Evolutionary conservation across 2,797 vertebrate species (phyloP).

Genomic region (Brachyrhaphis roseni): DNA sequence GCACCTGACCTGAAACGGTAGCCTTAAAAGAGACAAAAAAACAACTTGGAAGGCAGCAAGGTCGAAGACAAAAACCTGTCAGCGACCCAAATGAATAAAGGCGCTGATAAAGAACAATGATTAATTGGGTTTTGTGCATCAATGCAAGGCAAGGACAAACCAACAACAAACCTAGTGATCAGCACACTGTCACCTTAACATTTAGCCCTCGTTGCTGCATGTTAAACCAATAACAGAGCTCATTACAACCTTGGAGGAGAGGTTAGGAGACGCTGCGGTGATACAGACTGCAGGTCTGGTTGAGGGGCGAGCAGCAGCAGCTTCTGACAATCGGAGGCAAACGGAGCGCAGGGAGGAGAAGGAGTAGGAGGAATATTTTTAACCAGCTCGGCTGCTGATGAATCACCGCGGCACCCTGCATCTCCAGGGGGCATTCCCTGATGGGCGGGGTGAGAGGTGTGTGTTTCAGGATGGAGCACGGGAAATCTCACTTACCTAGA

Average conservation of each 20-base stretch:
- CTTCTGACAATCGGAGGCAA: constrained; percentile 58
- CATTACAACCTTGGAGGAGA: constrained; percentile 55
- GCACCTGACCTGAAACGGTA: constrained; percentile 12
- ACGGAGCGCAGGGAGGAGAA: constrained; percentile 41
- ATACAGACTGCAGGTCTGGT: constrained; percentile 58
- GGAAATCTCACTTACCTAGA: constrained; percentile 79
- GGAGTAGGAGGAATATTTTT: constrained; percentile 71
- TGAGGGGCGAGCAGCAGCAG: constrained; percentile 39
- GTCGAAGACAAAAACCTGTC: constrained; percentile 49
- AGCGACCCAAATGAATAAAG: constrained; percentile 65
- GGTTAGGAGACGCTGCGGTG: constrained; percentile 67
- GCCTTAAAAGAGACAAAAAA: constrained; percentile 7
- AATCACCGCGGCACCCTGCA: constrained; percentile 64
- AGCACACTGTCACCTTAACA: constrained; percentile 41
- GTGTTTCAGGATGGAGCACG: constrained; percentile 60
- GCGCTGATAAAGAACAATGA: constrained; percentile 72
- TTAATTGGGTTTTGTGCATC: constrained; percentile 64
- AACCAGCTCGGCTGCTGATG: constrained; percentile 59
- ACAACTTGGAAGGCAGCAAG: constrained; percentile 49
- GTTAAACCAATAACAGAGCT: constrained; percentile 42
- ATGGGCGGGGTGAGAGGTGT: constrained; percentile 56
- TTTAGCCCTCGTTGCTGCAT: constrained; percentile 45
- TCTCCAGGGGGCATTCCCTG: constrained; percentile 63
- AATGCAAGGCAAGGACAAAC: constrained; percentile 63
- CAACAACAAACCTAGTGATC: constrained; percentile 50